Percentiles rank a stretch among this genome's conserved stretches.
phyloP scores from a whole-genome alignment of 92 coral and sea anemone genomes.

The Palythoa grandis region DNA sequence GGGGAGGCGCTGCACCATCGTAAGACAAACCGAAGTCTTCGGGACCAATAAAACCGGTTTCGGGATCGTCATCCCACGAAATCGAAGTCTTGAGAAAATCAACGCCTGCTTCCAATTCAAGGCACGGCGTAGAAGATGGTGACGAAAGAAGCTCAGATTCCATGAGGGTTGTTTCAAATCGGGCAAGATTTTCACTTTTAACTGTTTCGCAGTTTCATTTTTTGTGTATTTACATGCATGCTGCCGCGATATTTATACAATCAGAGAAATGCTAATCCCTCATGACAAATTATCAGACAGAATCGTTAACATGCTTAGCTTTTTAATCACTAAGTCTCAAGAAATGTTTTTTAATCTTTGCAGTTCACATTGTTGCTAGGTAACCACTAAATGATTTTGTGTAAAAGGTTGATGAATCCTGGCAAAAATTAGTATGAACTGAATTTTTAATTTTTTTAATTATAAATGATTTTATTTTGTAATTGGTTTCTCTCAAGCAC shows the following conservation, averaged over 20 bases:
- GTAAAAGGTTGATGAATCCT: background rate
- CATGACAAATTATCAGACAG: background rate
- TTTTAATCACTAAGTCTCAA: slow-evolving; percentile 2
- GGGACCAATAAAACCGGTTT: slow-evolving; percentile 13
- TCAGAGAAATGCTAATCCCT: background rate
- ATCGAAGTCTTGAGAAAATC: slow-evolving; percentile 37
- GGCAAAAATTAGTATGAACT: background rate
- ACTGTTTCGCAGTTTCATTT: background rate
- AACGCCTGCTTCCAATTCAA: slow-evolving; percentile 27
- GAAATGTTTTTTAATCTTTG: background rate
- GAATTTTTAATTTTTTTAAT: background rate
- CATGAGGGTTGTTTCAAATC: slow-evolving; percentile 2
- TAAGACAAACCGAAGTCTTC: slow-evolving; percentile 20
- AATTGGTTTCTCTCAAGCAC: background rate
- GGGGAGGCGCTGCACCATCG: background rate
- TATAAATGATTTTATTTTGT: background rate
- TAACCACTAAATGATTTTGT: background rate
- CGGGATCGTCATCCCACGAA: slow-evolving; percentile 38
- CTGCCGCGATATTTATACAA: background rate
- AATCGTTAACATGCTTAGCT: background rate
- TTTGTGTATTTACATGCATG: background rate
- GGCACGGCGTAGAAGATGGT: slow-evolving; percentile 30
- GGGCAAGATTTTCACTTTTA: background rate
- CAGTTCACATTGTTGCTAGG: slow-evolving; percentile 27
- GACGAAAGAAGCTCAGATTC: slow-evolving; percentile 21